Conservation (phyloP, 2,888 invertebrate genomes). For the Agrotis ipsilon region DNA sequence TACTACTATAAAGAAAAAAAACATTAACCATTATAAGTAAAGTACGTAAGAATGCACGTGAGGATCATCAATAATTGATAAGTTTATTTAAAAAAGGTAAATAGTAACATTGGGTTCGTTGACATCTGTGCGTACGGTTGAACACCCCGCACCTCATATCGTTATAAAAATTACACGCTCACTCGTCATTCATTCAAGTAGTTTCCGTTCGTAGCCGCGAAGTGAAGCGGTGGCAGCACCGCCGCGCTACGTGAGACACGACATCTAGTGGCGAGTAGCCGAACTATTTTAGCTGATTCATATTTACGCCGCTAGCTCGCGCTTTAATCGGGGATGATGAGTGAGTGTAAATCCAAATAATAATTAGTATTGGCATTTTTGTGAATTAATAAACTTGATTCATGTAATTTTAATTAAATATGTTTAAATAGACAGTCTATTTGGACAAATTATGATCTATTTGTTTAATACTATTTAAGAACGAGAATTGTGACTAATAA, state of each 20-base stretch:
- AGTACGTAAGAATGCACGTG: conserved; percentile 16
- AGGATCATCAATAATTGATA: conserved; percentile 28
- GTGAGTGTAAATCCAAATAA: not conserved
- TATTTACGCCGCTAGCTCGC: conserved; percentile 63
- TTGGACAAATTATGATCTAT: not conserved
- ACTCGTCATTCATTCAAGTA: conserved; percentile 84
- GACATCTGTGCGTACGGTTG: conserved; percentile 83
- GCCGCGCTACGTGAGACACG: conserved; percentile 68
- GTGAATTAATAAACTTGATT: not conserved
- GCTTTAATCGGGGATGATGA: conserved; percentile 18
- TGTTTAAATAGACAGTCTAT: not conserved
- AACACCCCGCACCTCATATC: conserved; percentile 78
- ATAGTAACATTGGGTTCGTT: conserved; percentile 82
- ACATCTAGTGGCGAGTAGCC: conserved; percentile 86
- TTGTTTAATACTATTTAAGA: no score
- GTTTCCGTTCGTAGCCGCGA: conserved; percentile 71
- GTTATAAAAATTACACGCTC: conserved; percentile 79
- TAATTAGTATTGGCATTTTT: not conserved
- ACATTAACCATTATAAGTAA: conserved; percentile 22
- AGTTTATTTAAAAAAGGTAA: conserved; percentile 46
- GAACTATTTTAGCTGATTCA: conserved; percentile 73
- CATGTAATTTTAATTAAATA: not conserved
- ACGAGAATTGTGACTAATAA: no score
- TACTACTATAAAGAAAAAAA: not conserved
- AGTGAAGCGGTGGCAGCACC: conserved; percentile 73